These are phyloP conservation scores for Sebastes variabilis DNA, from an alignment of 2,797 vertebrate species.

Conservation along the genomic window DNA sequence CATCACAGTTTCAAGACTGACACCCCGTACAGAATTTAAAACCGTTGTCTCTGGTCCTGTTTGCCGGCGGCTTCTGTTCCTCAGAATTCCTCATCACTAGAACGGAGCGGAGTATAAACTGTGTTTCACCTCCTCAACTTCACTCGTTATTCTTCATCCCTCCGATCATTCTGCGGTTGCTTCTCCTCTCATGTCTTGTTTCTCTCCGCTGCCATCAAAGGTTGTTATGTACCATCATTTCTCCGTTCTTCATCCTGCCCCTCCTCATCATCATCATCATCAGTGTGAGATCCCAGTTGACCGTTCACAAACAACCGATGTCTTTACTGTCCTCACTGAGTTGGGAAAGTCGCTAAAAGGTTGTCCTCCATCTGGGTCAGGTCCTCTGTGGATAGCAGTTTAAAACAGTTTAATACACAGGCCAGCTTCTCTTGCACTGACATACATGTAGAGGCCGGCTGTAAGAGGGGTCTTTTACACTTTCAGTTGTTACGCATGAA, in stretches of 20 bases:
- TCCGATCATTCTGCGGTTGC: neutral
- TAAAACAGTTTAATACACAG: neutral
- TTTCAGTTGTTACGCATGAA: neutral
- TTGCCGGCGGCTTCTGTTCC: neutral
- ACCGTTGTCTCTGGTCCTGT: neutral
- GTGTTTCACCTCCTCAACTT: neutral
- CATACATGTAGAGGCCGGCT: neutral
- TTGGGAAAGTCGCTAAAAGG: conserved; percentile 32
- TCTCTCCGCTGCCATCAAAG: neutral
- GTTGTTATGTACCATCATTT: neutral
- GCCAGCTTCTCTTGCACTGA: neutral
- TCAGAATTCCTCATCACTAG: neutral
- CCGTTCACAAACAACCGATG: conserved; percentile 4
- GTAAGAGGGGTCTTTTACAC: neutral
- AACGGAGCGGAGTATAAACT: neutral
- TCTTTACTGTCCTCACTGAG: neutral
- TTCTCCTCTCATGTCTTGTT: neutral
- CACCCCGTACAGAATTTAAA: neutral
- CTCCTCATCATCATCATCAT: neutral
- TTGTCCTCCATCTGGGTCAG: neutral
- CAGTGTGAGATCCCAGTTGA: conserved; percentile 12
- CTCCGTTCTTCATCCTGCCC: neutral
- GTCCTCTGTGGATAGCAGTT: conserved; percentile 5
- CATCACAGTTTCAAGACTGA: neutral
- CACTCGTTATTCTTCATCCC: neutral